Evolutionary conservation across 2,888 invertebrate genomes (phyloP), one percentile per base, ranked within the genome.

Genomic region (Anodontia alba): DNA sequence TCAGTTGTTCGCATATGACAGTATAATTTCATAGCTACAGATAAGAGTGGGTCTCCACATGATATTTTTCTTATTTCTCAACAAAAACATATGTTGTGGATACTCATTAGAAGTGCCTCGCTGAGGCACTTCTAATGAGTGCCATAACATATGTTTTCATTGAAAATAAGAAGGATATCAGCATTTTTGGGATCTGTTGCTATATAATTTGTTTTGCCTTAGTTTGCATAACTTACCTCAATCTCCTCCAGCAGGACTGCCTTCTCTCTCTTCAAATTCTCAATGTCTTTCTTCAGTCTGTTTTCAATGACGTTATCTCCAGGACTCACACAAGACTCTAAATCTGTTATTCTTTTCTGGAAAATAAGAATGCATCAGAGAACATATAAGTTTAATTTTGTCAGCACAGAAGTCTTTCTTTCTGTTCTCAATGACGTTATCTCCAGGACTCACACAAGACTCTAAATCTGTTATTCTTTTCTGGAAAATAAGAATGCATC

Each of bases 211-310:
- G n/a, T n/a, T n/a, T n/a, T n/a, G n/a, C n/a, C n/a, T n/a, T n/a
- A n/a, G n/a, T n/a, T n/a, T n/a, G n/a, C n/a, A n/a, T n/a, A 38
- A 38, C 23, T 3, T 80, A 92, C 91, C 88, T 92, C 90, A 31
- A 88, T 81, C 46, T 92, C 92, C 62, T 87, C 88, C 8, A 86
- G 31, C 0, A 92, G 86, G n/a, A 87, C 78, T 31, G 87, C 75
- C 74, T 90, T 92, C 73, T 93, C 93, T 23, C 81, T 74, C 69
- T 84, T 88, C 68, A 92, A 54, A 51, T 89, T 90, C 20, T 92
- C 91, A n/a, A 93, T 81, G 29, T 93, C 91, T 46, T 90, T 90
- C 73, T 88, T 89, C 46, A 92, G 87, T 26, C 90, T 84, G n/a
- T 88, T 87, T 81, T 91, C 91, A 15, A 91, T 78, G 8, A 83